These are phyloP conservation scores for Lasioglossum figueresi DNA, from an alignment of 2,888 invertebrate genomes.

Conservation along the genomic window DNA sequence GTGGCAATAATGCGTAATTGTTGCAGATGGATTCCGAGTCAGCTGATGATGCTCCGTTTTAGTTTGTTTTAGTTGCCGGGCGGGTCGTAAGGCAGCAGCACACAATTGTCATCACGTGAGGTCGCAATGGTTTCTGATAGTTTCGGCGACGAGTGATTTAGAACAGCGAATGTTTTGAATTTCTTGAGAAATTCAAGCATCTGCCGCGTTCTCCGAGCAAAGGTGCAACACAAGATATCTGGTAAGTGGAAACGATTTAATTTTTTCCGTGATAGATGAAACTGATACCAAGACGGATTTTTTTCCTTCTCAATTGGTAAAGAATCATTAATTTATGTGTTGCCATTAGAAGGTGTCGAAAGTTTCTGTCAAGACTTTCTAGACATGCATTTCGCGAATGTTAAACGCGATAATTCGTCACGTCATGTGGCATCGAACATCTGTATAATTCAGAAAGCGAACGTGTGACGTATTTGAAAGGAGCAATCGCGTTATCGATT, in stretches of 20 bases:
- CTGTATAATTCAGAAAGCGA: neutral
- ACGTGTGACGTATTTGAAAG: constrained; percentile 30
- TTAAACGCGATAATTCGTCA: neutral
- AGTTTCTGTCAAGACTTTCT: constrained; percentile 24
- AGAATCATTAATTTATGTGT: constrained; percentile 45
- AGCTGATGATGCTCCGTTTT: constrained; percentile 70
- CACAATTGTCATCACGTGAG: constrained; percentile 79
- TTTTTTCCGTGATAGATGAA: neutral
- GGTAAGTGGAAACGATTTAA: constrained; percentile 44
- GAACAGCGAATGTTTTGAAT: constrained; percentile 71
- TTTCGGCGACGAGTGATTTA: constrained; percentile 70
- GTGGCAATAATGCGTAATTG: constrained; percentile 43
- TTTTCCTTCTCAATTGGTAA: neutral
- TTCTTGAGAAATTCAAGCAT: constrained; percentile 69
- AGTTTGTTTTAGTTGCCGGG: constrained; percentile 76
- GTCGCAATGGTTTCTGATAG: constrained; percentile 75
- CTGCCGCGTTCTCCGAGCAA: constrained; percentile 27
- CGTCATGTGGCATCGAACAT: neutral
- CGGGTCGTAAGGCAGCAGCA: constrained; percentile 80
- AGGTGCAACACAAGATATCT: constrained; percentile 23
- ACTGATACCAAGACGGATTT: neutral
- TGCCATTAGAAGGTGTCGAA: constrained; percentile 12
- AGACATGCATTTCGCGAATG: neutral
- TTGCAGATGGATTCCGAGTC: constrained; percentile 57
- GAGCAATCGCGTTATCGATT: constrained; percentile 63